A percentile compares a stretch with the other conserved stretches of the same genome.
These are phyloP conservation scores for Diploscapter pachys DNA, from an alignment of 1,140 invertebrate genomes.

Conservation along the genomic window DNA sequence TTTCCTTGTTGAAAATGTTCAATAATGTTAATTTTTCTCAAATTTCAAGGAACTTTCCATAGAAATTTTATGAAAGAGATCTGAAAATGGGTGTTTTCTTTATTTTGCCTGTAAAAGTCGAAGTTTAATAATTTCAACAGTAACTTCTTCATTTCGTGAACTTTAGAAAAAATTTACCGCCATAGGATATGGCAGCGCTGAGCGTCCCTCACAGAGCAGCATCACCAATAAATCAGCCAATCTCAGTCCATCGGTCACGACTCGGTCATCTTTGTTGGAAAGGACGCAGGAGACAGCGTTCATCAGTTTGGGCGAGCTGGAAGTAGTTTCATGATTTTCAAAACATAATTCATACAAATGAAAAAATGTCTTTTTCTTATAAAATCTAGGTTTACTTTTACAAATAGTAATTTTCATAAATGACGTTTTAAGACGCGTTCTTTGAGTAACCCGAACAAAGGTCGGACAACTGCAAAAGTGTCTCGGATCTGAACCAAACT, in stretches of 20 bases:
- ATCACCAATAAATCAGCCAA: constrained; percentile 89
- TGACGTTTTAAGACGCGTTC: too few species aligned
- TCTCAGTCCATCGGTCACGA: constrained; percentile 91
- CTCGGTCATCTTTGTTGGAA: constrained; percentile 64
- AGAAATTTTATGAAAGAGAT: constrained; percentile 63
- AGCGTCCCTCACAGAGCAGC: constrained; percentile 88
- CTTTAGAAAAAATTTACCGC: constrained; percentile 18
- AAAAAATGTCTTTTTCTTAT: too few species aligned
- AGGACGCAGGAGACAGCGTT: constrained; percentile 46
- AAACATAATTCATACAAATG: too few species aligned
- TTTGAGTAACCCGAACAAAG: too few species aligned
- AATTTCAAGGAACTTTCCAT: too few species aligned
- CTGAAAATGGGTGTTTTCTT: neutral
- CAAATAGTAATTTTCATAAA: too few species aligned
- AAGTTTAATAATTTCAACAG: neutral
- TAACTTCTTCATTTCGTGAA: constrained; percentile 11
- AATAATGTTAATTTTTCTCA: too few species aligned
- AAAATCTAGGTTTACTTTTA: too few species aligned
- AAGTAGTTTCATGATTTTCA: neutral
- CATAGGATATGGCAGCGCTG: constrained; percentile 72
- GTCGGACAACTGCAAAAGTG: too few species aligned
- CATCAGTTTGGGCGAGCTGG: constrained; percentile 49
- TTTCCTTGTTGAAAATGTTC: too few species aligned
- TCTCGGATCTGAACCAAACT: too few species aligned
- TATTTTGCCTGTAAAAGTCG: too few species aligned